Conservation (phyloP, 2,888 invertebrate genomes). For the Pyrocoelia pectoralis region DNA sequence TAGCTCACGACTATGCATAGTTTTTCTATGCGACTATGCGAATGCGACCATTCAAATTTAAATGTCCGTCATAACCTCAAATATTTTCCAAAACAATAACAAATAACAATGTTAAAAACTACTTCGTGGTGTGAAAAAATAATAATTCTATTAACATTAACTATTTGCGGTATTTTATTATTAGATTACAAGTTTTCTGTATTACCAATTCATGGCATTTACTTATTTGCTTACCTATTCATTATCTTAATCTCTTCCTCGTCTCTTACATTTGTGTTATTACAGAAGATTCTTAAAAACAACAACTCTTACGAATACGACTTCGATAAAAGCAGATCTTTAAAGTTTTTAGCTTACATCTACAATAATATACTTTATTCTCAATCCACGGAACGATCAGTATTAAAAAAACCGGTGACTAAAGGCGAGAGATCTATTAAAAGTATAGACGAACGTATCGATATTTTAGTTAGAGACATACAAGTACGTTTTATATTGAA, state of each 20-base stretch:
- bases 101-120: slow-evolving; percentile 1
- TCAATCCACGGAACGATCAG: not conserved
- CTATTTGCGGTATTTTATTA: slow-evolving; percentile 16
- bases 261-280: slow-evolving; percentile 62
- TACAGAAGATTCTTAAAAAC: slow-evolving; percentile 64
- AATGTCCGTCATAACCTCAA: no score
- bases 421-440: slow-evolving; percentile 14
- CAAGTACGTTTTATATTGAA: slow-evolving; percentile 60
- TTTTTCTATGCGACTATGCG: no score
- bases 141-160: slow-evolving; percentile 7
- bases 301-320: slow-evolving; percentile 58
- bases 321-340: slow-evolving; percentile 9
- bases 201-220: slow-evolving; percentile 48
- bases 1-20: no score
- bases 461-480: slow-evolving; percentile 58
- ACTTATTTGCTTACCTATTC: slow-evolving; percentile 60
- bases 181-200: slow-evolving; percentile 32
- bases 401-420: not conserved
- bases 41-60: no score
- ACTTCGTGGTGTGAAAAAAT: slow-evolving; percentile 26
- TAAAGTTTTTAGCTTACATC: slow-evolving; percentile 4
- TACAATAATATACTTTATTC: not conserved
- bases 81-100: no score
- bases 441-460: slow-evolving; percentile 46
- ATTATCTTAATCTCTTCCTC: slow-evolving; percentile 60